A percentile compares a stretch with the other conserved stretches of the same genome.
phyloP scores from a whole-genome alignment of 2,797 vertebrate genomes.

The Acrossocheilus wenchowensis region DNA sequence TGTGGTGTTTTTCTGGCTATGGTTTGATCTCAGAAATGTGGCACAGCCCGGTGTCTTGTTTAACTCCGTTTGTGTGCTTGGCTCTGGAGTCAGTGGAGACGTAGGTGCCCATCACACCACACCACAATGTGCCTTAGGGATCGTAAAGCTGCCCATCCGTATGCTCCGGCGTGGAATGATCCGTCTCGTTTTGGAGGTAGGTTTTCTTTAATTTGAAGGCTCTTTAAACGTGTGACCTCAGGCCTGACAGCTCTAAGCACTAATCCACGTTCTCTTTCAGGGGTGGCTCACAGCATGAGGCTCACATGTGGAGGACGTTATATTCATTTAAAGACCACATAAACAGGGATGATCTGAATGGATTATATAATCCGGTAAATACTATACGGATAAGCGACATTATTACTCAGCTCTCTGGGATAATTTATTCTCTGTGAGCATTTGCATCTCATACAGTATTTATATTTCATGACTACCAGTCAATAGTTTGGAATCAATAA shows the following conservation, averaged over 20 bases:
- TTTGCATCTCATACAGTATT: neutral
- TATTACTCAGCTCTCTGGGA: neutral
- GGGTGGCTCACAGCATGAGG: neutral
- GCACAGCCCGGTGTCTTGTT: constrained; percentile 33
- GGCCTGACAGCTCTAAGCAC: no score
- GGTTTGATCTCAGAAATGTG: constrained; percentile 40
- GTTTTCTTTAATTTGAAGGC: neutral
- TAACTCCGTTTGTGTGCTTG: constrained; percentile 41
- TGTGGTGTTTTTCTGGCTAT: constrained; percentile 50
- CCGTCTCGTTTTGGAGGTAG: neutral
- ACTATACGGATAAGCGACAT: neutral
- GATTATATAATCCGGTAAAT: neutral
- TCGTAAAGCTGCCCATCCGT: neutral
- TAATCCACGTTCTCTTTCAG: neutral
- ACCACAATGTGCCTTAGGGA: constrained; percentile 45
- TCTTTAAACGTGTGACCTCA: neutral
- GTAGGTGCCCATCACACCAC: constrained; percentile 41
- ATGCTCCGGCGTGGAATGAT: neutral
- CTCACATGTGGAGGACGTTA: no score
- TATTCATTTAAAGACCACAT: neutral
- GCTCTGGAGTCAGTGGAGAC: constrained; percentile 57
- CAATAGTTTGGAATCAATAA: neutral
- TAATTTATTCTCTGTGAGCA: neutral
- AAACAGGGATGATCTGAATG: neutral
- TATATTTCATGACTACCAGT: neutral